Evolutionary conservation across 2,113 vertebrate genomes (phyloP), one percentile per base, ranked within the genome.

Genomic region (Solea senegalensis): DNA sequence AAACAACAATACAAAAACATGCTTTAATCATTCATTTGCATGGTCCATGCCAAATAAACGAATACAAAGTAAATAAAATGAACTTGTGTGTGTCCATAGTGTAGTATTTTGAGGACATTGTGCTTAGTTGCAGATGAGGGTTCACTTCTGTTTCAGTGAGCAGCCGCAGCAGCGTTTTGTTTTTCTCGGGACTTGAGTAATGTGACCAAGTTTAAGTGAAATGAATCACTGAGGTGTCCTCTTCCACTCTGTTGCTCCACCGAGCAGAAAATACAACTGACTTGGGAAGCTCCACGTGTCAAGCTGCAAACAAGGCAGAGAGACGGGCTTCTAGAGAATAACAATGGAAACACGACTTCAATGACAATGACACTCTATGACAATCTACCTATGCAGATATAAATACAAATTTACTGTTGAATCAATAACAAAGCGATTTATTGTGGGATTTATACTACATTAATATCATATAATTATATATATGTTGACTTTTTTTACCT

Each of bases 221-320:
- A 9, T 7, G 9, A 58, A 67, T 69, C 12, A 40, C 1, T 27
- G 14, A 68, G 43, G 55, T 43, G 49, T 50, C 7, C 54, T 65
- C 55, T 53, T 66, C 21, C 34, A 40, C 62, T 65, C 48, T 40
- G n/a, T 27, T 44, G 43, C 53, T n/a, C 49, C 43, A 69, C 12
- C 26, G 28, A 56, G 72, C 69, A 65, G 56, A 21, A 48, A 50
- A 63, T 11, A 49, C 16, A 65, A 69, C 11, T 1, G 9, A 34
- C 16, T 53, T 1, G 41, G 40, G 67, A 50, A 40, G 21, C 2
- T 34, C 15, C 45, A 26, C 14, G 58, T 13, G 46, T 62, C 21
- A 55, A 43, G 21, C 16, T 52, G 55, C 44, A 57, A 54, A 49
- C 40, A 62, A 12, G 28, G 39, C 27, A 14, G 56, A 67, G 15